Conservation (phyloP, 1,140 invertebrate species). For the Kradibia gibbosae region DNA sequence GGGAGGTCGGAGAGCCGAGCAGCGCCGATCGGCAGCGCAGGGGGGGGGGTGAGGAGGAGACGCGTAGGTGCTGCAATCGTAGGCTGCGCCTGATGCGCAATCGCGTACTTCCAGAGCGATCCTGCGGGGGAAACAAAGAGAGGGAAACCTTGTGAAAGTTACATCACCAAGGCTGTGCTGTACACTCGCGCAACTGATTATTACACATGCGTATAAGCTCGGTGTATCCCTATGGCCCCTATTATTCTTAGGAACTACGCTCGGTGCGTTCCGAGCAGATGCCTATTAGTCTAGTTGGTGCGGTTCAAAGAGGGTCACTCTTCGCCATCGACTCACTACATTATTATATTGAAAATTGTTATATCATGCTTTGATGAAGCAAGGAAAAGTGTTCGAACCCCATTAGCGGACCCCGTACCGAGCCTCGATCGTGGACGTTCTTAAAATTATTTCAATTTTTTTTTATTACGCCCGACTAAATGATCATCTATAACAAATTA, state of each 20-base stretch:
- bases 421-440: not conserved
- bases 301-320: not conserved
- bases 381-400: not conserved
- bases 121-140: slow-evolving; percentile 42
- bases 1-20: not conserved
- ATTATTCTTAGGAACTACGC: slow-evolving; percentile 48
- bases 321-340: too few species aligned
- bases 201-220: slow-evolving; percentile 51
- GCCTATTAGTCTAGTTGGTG: slow-evolving; percentile 10
- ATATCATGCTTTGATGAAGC: not conserved
- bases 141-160: slow-evolving; percentile 65
- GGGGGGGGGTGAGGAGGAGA: not conserved
- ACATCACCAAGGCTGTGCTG: slow-evolving; percentile 64
- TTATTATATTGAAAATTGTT: not conserved
- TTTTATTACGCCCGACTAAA: not conserved
- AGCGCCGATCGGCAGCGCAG: not conserved
- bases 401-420: not conserved
- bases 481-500: not conserved
- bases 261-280: not conserved
- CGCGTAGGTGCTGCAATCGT: slow-evolving; percentile 38
- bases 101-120: slow-evolving; percentile 9
- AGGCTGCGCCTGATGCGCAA: slow-evolving; percentile 39
- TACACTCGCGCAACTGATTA: slow-evolving; percentile 50
- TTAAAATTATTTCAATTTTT: not conserved
- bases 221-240: slow-evolving; percentile 42